Evolutionary conservation across 1,140 invertebrate genomes (phyloP).

Genomic region (Drosophila miranda): DNA sequence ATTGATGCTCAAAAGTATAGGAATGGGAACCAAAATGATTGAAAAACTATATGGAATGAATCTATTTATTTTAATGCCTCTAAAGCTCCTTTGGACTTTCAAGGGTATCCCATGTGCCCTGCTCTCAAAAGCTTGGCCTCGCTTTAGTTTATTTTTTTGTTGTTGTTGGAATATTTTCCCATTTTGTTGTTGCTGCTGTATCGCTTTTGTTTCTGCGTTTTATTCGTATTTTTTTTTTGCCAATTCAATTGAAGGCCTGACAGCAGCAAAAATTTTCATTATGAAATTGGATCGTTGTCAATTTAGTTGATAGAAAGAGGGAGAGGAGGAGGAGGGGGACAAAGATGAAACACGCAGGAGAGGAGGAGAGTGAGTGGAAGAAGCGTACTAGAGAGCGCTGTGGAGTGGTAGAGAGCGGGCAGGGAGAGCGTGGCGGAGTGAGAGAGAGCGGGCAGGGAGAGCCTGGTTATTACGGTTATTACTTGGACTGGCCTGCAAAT

Average conservation of each 20-base stretch:
- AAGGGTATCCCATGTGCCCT: too few species aligned
- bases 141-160: conserved; percentile 26
- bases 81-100: too few species aligned
- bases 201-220: not conserved
- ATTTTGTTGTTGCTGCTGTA: too few species aligned
- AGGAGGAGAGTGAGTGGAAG: too few species aligned
- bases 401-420: too few species aligned
- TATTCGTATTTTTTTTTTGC: conserved; percentile 58
- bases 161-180: conserved; percentile 1
- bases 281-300: conserved; percentile 80
- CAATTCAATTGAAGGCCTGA: conserved; percentile 76
- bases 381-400: too few species aligned
- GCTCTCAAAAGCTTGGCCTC: not conserved
- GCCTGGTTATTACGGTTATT: conserved; percentile 39
- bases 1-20: too few species aligned
- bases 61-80: too few species aligned
- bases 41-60: too few species aligned
- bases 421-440: too few species aligned
- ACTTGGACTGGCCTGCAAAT: conserved; percentile 31
- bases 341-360: not conserved
- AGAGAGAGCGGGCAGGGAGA: too few species aligned
- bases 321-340: not conserved
- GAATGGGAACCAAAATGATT: too few species aligned
- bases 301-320: conserved; percentile 35
- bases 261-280: conserved; percentile 76